A percentile compares a stretch with the other conserved stretches of the same genome.
These are phyloP conservation scores for Drosophila erecta DNA, from an alignment of 1,140 invertebrate genomes.

Conservation along the genomic window DNA sequence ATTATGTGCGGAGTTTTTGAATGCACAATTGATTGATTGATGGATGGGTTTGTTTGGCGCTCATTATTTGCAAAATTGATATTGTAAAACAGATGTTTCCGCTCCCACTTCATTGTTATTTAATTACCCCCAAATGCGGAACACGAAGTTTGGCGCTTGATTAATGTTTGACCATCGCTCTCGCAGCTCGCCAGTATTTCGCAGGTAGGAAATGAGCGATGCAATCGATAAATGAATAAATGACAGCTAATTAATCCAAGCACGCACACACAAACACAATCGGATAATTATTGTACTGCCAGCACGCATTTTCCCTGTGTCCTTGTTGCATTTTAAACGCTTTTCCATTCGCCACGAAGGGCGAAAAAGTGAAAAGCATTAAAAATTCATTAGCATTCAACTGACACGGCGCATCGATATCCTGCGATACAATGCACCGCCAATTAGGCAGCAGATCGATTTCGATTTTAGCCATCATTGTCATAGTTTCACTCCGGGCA, in stretches of 20 bases:
- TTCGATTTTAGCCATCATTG: conserved; percentile 24
- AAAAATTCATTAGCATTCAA: conserved; percentile 75
- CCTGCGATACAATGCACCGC: conserved; percentile 14
- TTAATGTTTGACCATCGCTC: conserved; percentile 56
- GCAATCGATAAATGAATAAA: conserved; percentile 75
- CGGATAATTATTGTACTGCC: conserved; percentile 18
- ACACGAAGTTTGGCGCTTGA: conserved; percentile 53
- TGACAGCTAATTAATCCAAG: conserved; percentile 74
- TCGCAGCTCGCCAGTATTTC: conserved; percentile 5
- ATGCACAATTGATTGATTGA: conserved; percentile 47
- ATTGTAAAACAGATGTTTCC: conserved; percentile 55
- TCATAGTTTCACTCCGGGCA: background rate
- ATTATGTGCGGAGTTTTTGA: conserved; percentile 56
- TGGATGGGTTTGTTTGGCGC: conserved; percentile 8
- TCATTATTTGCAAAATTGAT: conserved; percentile 56
- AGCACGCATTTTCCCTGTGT: conserved; percentile 31
- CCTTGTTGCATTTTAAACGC: conserved; percentile 73
- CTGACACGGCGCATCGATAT: conserved; percentile 37
- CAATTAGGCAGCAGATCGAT: conserved; percentile 32
- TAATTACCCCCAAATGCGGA: conserved; percentile 55
- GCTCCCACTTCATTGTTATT: conserved; percentile 69
- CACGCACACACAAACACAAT: conserved; percentile 11
- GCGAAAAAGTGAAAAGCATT: conserved; percentile 58
- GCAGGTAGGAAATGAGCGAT: conserved; percentile 36
- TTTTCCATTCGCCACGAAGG: conserved; percentile 46